Base-by-base conservation (phyloP, 1,140 invertebrate genomes). In the Batillaria attramentaria region DNA sequence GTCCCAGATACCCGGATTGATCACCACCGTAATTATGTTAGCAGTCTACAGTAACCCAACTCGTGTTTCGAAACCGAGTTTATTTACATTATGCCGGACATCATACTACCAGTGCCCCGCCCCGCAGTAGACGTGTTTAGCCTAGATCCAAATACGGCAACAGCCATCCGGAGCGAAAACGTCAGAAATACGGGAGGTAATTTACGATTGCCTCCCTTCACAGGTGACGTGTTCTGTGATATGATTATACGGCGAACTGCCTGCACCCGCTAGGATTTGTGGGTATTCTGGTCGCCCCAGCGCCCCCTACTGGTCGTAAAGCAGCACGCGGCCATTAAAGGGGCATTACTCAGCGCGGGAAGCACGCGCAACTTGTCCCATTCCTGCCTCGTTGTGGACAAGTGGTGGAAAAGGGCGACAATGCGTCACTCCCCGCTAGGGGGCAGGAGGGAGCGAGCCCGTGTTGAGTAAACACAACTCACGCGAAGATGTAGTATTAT, bases 321-420 rank as follows among this genome's bases (percentile, higher is more conserved):
- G 68, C 68, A 70, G 31, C 37, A 41, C 39, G 68, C 68, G 37
- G 39, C 37, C 68, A 42, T 70, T 70, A 70, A 70, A 42, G 68
- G 39, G 68, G 68, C 68, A 70, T 70, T 70, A 70, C 16, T 70
- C 68, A 24, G 18, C 37, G 41, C 20, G 31, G 24, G 31, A 10
- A 70, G 35, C 68, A 70, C 68, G 68, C 68, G 68, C 68, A 70
- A 42, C 68, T 70, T 70, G 68, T 70, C 41, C 68, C 24, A 41
- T 70, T 70, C 4, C 37, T 18, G 68, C 37, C 41, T 42, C 68
- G 41, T 70, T 42, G n/a, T 39, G 16, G 39, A 42, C 68, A 28
- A 8, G 57, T 24, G 24, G 3, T 35, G 28, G 39, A 20, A n/a
- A 5, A 37, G 57, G n/a, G n/a, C n/a, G n/a, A n/a, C n/a, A n/a